Evolutionary conservation across 1,140 invertebrate species (phyloP).

Genomic region (Drosophila pandora): DNA sequence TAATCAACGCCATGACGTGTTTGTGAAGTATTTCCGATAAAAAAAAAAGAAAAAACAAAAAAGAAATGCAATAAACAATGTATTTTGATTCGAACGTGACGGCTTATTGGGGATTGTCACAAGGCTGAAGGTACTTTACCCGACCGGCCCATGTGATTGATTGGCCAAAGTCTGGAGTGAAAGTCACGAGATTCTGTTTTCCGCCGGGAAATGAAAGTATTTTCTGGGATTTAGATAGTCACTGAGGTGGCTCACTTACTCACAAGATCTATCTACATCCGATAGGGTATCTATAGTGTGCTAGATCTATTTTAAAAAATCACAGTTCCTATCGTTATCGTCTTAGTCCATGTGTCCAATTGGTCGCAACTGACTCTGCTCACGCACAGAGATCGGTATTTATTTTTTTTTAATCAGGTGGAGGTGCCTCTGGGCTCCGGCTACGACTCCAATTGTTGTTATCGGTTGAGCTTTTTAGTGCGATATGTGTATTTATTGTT

Average conservation of each 20-base stretch:
- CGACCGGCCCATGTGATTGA: slow-evolving; percentile 42
- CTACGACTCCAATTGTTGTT: slow-evolving; percentile 12
- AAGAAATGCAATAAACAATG: slow-evolving; percentile 53
- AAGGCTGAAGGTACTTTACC: slow-evolving; percentile 43
- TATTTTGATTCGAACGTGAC: slow-evolving; percentile 55
- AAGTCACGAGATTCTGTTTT: slow-evolving; percentile 33
- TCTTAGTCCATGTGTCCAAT: slow-evolving; percentile 24
- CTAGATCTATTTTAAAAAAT: slow-evolving; percentile 13
- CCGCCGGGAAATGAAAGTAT: slow-evolving; percentile 7
- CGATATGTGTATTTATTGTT: slow-evolving; percentile 33
- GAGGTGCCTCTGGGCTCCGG: slow-evolving; percentile 7
- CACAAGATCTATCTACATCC: too few relatives aligned
- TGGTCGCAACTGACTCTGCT: slow-evolving; percentile 24
- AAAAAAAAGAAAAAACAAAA: slow-evolving; percentile 11
- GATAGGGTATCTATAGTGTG: neutral
- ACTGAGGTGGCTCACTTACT: too few relatives aligned
- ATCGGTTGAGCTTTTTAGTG: slow-evolving; percentile 21
- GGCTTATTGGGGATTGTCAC: slow-evolving; percentile 53
- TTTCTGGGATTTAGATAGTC: slow-evolving; percentile 14
- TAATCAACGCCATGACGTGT: slow-evolving; percentile 44
- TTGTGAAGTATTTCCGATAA: slow-evolving; percentile 31
- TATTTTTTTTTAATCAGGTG: slow-evolving; percentile 44
- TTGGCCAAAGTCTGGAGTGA: slow-evolving; percentile 42
- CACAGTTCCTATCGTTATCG: slow-evolving; percentile 30
- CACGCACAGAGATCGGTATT: slow-evolving; percentile 52